Evolutionary conservation across 2,113 vertebrate species (phyloP), one percentile per base, ranked within the genome.

Genomic region (Blennius ocellaris): DNA sequence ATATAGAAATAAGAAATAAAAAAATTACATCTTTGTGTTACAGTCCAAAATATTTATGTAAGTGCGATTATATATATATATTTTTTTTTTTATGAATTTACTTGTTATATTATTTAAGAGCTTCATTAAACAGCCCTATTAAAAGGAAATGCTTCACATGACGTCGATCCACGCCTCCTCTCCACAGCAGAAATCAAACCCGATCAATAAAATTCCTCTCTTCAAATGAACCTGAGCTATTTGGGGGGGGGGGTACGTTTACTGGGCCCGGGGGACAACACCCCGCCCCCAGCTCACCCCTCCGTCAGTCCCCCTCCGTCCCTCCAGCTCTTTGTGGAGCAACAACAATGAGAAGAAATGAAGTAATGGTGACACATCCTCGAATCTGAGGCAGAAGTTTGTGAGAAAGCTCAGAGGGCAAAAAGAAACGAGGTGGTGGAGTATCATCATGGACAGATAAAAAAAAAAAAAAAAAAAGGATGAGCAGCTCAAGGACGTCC

Each of bases 181-280:
- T 60, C 70, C 45, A 65, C 62, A 61, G 78, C 72, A 88, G 84
- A 89, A 88, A 90, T 91, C 87, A 90, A 91, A 88, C 76, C 74
- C 56, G 69, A 91, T 92, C 89, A 92, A 90, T 91, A 90, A 90
- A 91, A 89, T 85, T 83, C 88, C 89, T 91, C 82, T 85, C 81
- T 87, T 87, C 76, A 76, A 89, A 90, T 89, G 86, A 90, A 86
- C 84, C 83, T 15, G 21, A 80, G 76, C 81, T 78, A 69, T 84
- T 68, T 55, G 44, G 60, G 80, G 21, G 21, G 21, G 21, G 21
- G 21, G 21, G 21, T 30, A 30, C 21, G 2, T 30, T 30, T 30
- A 30, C 21, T 30, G 21, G 21, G 21, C 21, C 21, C 21, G 4
- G 21, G 21, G 21, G 21, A 30, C 21, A 30, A 30, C 21, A 30